Evolutionary conservation across 2,797 vertebrate genomes (phyloP), one percentile per base, ranked within the genome.

Genomic region (Knipowitschia caucasica): DNA sequence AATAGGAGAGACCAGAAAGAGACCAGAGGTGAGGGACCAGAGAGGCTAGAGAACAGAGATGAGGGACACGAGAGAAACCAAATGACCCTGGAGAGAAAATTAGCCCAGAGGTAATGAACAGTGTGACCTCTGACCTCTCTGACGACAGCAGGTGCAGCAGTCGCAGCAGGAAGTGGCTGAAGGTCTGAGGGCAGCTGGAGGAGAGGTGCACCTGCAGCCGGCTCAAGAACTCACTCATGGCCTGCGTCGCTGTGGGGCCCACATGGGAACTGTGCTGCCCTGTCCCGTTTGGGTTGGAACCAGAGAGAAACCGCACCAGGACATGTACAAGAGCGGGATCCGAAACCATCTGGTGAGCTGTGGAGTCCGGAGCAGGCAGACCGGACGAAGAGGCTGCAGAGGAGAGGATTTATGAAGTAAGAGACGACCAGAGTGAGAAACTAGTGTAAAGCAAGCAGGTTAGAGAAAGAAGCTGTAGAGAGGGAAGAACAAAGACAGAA

Each of bases 181-280:
- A 99, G 90, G 98, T 95, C 79, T 98, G 95, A 27, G 97, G 96
- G 77, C 93, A 95, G 44, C 92, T 92, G 80, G 96, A 94, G 67
- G 95, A 99, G 66, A 99, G 91, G 77, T 99, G 97, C 44, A 99
- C 96, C 88, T 99, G 97, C 62, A 99, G 89, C 14, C 97, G 90
- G 69, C 94, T 96, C 73, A 99, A 84, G 80, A 98, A 98, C 81
- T 99, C 96, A 44, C 98, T 96, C 96, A 99, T 95, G 81, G 97
- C 97, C 90, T 99, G 97, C 0, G 95, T 98, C 26, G 95, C 95
- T 7, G 97, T 99, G 75, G 97, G 97, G 43, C 97, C 97, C 83
- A 99, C 97, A 91, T 98, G 95, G 36, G 95, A 92, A 88, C 95
- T 98, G 81, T 99, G 95, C 75, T 99, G 96, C 84, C 93, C 95